A percentile compares a stretch with the other conserved stretches of the same genome.
These are phyloP conservation scores for Stramonita haemastoma DNA, from an alignment of 2,888 invertebrate species.

Conservation along the genomic window DNA sequence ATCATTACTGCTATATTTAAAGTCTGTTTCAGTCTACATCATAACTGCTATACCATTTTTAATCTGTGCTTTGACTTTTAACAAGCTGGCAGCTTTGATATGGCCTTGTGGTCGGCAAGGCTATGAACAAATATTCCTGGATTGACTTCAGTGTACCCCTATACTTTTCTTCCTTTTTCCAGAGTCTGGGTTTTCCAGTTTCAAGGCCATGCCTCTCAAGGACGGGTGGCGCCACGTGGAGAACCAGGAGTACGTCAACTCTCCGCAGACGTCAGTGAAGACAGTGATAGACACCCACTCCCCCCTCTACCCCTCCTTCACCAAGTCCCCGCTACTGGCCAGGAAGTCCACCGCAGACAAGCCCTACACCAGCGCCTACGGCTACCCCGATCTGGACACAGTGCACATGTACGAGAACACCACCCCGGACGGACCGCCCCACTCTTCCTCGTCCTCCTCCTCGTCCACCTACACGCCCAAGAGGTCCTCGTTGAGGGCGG, in stretches of 20 bases:
- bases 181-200: slow-evolving; percentile 40
- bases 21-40: too few species aligned
- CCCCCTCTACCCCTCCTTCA: not conserved
- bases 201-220: slow-evolving; percentile 39
- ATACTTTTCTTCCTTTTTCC: not conserved
- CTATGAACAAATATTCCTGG: too few species aligned
- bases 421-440: not conserved
- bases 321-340: not conserved
- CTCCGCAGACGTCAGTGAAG: not conserved
- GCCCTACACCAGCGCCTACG: not conserved
- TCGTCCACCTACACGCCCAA: slow-evolving; percentile 18
- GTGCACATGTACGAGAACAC: not conserved
- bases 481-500: not conserved
- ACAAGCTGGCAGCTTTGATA: too few species aligned
- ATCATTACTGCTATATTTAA: too few species aligned
- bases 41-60: too few species aligned
- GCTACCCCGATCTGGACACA: not conserved
- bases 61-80: too few species aligned
- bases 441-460: not conserved
- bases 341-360: not conserved
- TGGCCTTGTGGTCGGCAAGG: too few species aligned
- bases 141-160: too few species aligned
- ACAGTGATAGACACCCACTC: not conserved
- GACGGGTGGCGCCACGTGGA: slow-evolving; percentile 41
- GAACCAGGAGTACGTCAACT: slow-evolving; percentile 33